phyloP scores from a whole-genome alignment of 2,113 vertebrate species.

The Corvus hawaiiensis region DNA sequence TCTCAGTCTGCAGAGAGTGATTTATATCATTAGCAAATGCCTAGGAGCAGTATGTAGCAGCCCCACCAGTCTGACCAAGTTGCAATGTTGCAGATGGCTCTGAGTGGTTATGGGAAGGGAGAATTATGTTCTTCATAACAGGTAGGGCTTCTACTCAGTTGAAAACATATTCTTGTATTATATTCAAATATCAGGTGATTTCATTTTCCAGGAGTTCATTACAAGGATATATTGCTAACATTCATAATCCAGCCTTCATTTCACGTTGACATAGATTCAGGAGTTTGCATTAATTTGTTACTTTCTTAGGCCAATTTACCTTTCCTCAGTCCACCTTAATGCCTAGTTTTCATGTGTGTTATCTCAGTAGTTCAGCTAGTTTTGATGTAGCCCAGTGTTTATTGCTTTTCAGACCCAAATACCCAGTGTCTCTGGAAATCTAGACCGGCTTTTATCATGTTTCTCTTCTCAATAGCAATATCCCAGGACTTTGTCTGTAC shows the following conservation, averaged over 20 bases:
- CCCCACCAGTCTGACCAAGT: not conserved
- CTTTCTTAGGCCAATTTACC: not conserved
- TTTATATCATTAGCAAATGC: not conserved
- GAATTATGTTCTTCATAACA: not conserved
- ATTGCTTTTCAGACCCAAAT: slow-evolving; percentile 9
- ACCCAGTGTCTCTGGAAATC: slow-evolving; percentile 32
- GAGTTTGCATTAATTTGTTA: not conserved
- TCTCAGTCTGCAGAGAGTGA: not conserved
- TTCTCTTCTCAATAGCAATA: slow-evolving; percentile 29
- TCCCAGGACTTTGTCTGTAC: slow-evolving; percentile 43
- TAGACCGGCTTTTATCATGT: slow-evolving; percentile 2
- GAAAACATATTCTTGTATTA: not conserved
- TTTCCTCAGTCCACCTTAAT: not conserved
- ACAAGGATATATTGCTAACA: not conserved
- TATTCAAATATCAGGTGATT: slow-evolving; percentile 29
- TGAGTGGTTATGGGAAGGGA: not conserved
- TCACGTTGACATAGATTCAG: slow-evolving; percentile 16
- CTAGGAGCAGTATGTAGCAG: not conserved
- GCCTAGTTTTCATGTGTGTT: not conserved
- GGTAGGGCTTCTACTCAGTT: not conserved
- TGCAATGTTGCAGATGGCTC: not conserved
- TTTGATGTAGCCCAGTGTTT: not conserved
- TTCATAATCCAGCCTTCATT: slow-evolving; percentile 5
- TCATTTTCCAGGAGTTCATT: slow-evolving; percentile 32
- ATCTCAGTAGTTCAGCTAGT: not conserved